Evolutionary conservation across 2,888 invertebrate species (phyloP), one percentile per base, ranked within the genome.

Genomic region (Rhagonycha lutea): DNA sequence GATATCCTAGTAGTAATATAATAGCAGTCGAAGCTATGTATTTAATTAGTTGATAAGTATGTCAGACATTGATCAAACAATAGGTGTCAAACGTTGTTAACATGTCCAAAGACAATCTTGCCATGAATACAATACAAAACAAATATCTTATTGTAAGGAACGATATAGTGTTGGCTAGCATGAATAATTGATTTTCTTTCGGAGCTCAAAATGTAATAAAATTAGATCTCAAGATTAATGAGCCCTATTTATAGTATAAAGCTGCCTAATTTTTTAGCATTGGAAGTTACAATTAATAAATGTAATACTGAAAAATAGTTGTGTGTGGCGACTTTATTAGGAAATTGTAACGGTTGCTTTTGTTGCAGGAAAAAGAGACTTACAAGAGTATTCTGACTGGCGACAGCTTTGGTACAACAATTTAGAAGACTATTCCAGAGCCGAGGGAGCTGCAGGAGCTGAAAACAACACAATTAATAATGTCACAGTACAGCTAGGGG

Each of bases 391-490:
- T 80, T 89, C 90, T 65, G 91, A 91, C 81, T 92, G 92, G 92
- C 90, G 91, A 79, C 91, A 91, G 84, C 88, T 92, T 84, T 92
- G 92, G 92, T 89, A 90, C 85, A 89, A 90, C 29, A 90, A 89
- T 82, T 89, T 89, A 81, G 90, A 90, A 79, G 90, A 90, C 81
- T 89, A 88, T 81, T 84, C 84, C 69, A 83, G 84, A 74, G 86
- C 87, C 5, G 87, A 87, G 78, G 86, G 86, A 24, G 82, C 85
- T 70, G 88, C 89, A 71, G 88, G 88, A 67, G 88, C 88, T 82
- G 92, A 94, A 87, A 94, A 94, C 90, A 93, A 93, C 88, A 94
- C 94, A 75, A 91, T 92, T 80, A 92, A 92, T 82, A 94, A 94
- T 86, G 91, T 94, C 80, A 92, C 94, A 68, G 94, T 92, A 81